Base-by-base conservation (phyloP, 2,113 vertebrate genomes). In the Phyllostomus discolor region DNA sequence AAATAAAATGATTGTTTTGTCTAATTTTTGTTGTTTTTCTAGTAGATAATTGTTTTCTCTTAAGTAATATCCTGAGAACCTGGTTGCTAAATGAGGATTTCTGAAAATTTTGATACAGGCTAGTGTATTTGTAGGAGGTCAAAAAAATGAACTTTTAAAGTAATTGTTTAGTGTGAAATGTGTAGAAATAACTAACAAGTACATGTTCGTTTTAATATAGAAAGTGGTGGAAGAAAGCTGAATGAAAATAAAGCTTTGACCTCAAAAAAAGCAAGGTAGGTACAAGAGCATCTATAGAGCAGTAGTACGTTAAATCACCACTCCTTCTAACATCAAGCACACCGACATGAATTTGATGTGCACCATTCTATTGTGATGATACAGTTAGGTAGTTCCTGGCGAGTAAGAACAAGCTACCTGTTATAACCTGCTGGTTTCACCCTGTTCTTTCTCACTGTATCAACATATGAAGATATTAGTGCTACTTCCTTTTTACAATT, bases 171-270 rank as follows among this genome's bases (percentile, higher is more conserved):
- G 28, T 94, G 31, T 86, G 69, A 95, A 85, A 95, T 93, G 10
- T 48, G 5, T 33, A 84, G 28, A 90, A 95, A 9, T 91, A 85
- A 93, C 54, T 14, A 28, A 66, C 57, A 93, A 73, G 87, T 90
- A 24, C 78, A 43, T 98, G 4, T 98, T 28, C 96, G 41, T 98
- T 75, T 97, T 48, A 97, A 78, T 93, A 15, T 83, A 99, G 99
- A 99, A 98, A 99, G 99, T 0, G 99, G 99, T 52, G 99, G 99
- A 41, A 99, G 99, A 81, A 99, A 99, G 94, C 98, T 99, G 46
- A 99, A 99, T 83, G 99, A 99, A 98, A 99, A 99, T 97, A 99
- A 99, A 97, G 98, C 99, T 16, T 88, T 99, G 98, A 99, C 99
- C 16, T 99, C 99, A 33, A 99, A 99, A 98, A 99, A 99, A 94